These are phyloP conservation scores for Eristalis pertinax DNA, from an alignment of 2,888 invertebrate species.

Conservation along the genomic window DNA sequence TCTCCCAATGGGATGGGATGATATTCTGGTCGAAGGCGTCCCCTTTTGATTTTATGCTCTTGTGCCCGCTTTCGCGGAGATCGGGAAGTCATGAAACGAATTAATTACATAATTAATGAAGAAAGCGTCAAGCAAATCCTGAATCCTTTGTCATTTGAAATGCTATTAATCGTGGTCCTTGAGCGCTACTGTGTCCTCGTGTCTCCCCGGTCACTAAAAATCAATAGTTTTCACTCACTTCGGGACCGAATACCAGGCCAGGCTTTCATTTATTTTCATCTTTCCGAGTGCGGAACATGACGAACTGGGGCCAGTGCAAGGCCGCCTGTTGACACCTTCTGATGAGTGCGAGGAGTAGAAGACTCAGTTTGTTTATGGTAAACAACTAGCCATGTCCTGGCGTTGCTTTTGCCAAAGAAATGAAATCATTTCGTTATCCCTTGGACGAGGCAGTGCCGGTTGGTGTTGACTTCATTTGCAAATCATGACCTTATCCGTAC, in stretches of 20 bases:
- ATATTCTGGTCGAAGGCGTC: background rate
- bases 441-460: constrained; percentile 15
- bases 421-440: constrained; percentile 54
- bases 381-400: background rate
- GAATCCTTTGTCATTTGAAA: constrained; percentile 51
- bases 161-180: constrained; percentile 46
- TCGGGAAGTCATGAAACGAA: constrained; percentile 37
- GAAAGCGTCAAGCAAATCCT: constrained; percentile 41
- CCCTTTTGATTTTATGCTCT: constrained; percentile 5
- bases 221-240: constrained; percentile 14
- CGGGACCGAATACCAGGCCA: constrained; percentile 1
- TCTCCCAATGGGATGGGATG: background rate
- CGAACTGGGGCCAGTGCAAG: background rate
- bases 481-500: constrained; percentile 1
- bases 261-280: constrained; percentile 28
- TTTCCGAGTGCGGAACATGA: background rate
- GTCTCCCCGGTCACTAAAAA: background rate
- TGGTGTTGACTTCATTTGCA: constrained; percentile 25
- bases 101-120: constrained; percentile 49
- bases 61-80: background rate
- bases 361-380: constrained; percentile 37
- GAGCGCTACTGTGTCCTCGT: background rate
- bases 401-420: background rate
- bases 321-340: background rate
- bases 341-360: background rate